Evolutionary conservation across 2,797 vertebrate species (phyloP), one percentile per base, ranked within the genome.

Genomic region (Sebastes hopkinsi): DNA sequence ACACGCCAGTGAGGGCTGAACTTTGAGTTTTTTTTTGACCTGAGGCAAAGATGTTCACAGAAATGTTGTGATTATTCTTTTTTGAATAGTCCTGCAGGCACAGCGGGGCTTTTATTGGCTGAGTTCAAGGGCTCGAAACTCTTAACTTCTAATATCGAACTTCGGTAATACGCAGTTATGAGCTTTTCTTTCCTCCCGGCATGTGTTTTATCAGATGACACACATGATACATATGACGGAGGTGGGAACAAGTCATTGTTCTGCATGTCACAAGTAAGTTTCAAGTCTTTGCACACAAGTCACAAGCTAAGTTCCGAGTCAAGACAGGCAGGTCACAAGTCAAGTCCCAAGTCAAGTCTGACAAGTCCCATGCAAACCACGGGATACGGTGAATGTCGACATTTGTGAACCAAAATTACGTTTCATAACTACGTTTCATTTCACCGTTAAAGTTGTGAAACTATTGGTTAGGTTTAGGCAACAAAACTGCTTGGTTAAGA

Each of bases 21-120:
- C 65, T 54, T 66, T 75, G 55, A 52, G 8, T 3, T 46, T 38
- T 81, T 42, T 46, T 81, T 42, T 52, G 50, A 55, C 50, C 64
- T 36, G 55, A 56, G 55, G 55, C 76, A 18, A 74, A 74, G 46
- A 70, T 34, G 23, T 85, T 72, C 59, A 50, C 22, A 23, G 29
- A 73, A 8, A 64, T 38, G 10, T 85, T 36, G 62, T 71, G 55
- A 80, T 82, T 74, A 76, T 85, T 88, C 59, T 58, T 85, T 46
- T 65, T 76, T 58, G 16, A 79, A 70, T 76, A 42, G 34, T 83
- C 56, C 81, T 12, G 0, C 67, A 72, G 67, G 69, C 46, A 46
- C 16, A 8, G 16, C 0, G 5, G 1, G 1, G 30, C n/a, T 84
- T 87, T 82, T 82, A 83, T 72, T 74, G 25, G 50, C 22, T 11